Evolutionary conservation across 2,797 vertebrate species (phyloP).

Genomic region (Manis crassicaudata): DNA sequence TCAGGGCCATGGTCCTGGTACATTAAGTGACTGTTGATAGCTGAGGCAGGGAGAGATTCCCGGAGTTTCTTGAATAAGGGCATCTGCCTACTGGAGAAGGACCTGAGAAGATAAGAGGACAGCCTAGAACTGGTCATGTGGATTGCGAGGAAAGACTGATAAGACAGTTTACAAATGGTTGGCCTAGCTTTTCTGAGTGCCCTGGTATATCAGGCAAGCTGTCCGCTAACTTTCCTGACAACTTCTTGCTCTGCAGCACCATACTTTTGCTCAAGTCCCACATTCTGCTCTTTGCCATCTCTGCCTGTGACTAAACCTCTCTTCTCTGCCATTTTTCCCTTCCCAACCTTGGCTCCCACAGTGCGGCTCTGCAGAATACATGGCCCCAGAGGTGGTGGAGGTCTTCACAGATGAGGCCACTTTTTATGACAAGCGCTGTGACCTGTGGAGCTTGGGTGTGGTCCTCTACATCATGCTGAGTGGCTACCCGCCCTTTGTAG

Average conservation of each 20-base stretch:
- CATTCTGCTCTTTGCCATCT: background rate
- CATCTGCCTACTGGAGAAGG: background rate
- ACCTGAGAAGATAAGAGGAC: background rate
- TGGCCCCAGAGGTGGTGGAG: constrained; percentile 90
- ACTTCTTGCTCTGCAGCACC: background rate
- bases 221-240: background rate
- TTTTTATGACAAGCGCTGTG: constrained; percentile 90
- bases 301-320: constrained; percentile 16
- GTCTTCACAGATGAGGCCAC: constrained; percentile 90
- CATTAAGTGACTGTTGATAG: background rate
- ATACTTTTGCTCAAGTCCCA: background rate
- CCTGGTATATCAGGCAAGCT: background rate
- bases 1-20: background rate
- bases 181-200: background rate
- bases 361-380: constrained; percentile 91
- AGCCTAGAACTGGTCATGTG: background rate
- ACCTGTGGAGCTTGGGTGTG: constrained; percentile 90
- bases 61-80: background rate
- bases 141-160: background rate
- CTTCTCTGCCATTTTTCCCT: constrained; percentile 20
- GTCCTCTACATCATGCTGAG: constrained; percentile 92
- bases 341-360: constrained; percentile 55
- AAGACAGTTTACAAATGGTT: background rate
- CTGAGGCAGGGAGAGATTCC: background rate
- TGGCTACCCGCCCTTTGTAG: constrained; percentile 90